Base-by-base conservation (phyloP, 2,797 vertebrate genomes). In the Erethizon dorsatum region DNA sequence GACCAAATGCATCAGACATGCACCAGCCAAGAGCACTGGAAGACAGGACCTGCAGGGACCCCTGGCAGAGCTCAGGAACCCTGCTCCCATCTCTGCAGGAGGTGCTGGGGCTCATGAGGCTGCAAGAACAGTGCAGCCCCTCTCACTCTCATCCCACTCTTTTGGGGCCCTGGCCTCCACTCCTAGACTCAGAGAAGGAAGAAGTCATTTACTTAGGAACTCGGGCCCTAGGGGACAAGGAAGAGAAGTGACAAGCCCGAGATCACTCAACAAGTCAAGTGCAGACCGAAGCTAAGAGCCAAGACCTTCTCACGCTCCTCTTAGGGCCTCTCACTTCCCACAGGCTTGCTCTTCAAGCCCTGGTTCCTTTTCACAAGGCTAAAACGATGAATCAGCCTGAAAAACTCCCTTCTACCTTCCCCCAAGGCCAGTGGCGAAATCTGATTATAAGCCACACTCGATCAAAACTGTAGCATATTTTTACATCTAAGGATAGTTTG, bases 401-500 rank as follows among this genome's bases (percentile, higher is more conserved):
- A 93, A 97, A 98, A 93, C 67, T 92, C 97, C 96, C 97, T 57
- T 88, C 54, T 28, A 57, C 54, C 94, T 88, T 90, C 87, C 80
- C 85, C 54, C 59, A 92, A 63, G 78, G 83, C 78, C 87, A 73
- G 24, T 37, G 59, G 61, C 1, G 14, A 93, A 93, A 93, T 86
- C 11, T 73, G 83, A 69, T 82, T 56, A 63, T 63, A 85, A 83
- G 63, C 45, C 77, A 95, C 20, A 56, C 11, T n/a, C 33, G 20
- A 45, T 69, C 4, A 56, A 96, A 98, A 97, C 87, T 80, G 91
- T 95, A 71, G 78, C 17, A 88, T 91, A 93, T 86, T 96, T 95
- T 94, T 83, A 88, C 78, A 86, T 80, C 82, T 90, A 83, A 73
- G 88, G 67, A 95, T 83, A 45, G 17, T 54, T 61, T 61, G 33